Percentiles rank a stretch among this genome's conserved stretches.
These are phyloP conservation scores for Luidia sarsii DNA, from an alignment of 53 echinoderm and acorn worm species.

Conservation along the genomic window DNA sequence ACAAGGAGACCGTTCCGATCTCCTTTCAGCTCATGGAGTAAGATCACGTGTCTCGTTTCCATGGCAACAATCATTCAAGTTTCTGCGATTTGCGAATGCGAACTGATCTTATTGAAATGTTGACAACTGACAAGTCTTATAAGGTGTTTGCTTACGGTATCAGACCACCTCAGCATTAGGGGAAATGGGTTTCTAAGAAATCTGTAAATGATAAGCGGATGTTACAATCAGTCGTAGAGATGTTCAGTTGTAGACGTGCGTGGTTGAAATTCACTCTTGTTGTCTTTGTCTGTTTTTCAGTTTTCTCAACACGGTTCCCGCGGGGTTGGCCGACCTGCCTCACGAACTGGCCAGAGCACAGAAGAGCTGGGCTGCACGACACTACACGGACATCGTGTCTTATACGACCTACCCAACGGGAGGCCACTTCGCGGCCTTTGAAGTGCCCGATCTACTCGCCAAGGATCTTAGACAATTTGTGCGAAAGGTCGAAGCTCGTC, in stretches of 20 bases:
- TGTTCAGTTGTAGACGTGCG: too few relatives aligned
- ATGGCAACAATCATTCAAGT: neutral
- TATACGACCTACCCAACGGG: constrained; percentile 76
- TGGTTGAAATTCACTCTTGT: too few relatives aligned
- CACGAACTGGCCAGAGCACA: constrained; percentile 41
- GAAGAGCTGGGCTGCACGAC: constrained; percentile 44
- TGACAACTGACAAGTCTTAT: too few relatives aligned
- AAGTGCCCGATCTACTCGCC: constrained; percentile 69
- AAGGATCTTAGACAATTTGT: constrained; percentile 84
- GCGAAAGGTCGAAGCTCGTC: constrained; percentile 64
- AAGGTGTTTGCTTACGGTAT: too few relatives aligned
- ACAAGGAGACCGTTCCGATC: constrained; percentile 68
- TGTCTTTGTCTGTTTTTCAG: too few relatives aligned
- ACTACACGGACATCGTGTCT: constrained; percentile 68
- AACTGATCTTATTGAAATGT: too few relatives aligned
- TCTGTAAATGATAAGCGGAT: too few relatives aligned
- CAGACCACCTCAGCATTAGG: too few relatives aligned
- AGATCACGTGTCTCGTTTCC: neutral
- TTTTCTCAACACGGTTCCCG: constrained; percentile 39
- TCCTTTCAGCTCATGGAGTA: neutral
- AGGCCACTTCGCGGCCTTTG: constrained; percentile 89
- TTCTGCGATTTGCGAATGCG: too few relatives aligned
- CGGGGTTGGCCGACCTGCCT: constrained; percentile 42
- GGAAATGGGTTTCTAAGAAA: too few relatives aligned
- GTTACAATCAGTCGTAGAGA: too few relatives aligned